phyloP scores from a whole-genome alignment of 2,113 vertebrate species.

The Xerus inauris region DNA sequence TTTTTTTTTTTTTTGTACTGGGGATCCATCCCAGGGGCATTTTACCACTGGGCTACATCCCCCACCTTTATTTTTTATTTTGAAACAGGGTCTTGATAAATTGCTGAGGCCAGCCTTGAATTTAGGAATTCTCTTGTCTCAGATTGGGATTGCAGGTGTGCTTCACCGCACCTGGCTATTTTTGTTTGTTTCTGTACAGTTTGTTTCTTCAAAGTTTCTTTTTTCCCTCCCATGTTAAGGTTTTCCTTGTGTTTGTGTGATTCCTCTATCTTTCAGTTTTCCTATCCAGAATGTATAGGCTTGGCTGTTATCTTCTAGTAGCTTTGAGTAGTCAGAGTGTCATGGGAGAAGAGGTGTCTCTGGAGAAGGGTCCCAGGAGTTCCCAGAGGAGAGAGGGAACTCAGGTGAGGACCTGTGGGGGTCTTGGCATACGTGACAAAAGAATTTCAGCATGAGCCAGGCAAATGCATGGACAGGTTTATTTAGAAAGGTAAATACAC shows the following conservation, averaged over 20 bases:
- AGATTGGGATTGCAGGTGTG: background rate
- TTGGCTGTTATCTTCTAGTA: background rate
- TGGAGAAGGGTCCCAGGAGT: no score
- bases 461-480: no score
- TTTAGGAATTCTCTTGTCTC: background rate
- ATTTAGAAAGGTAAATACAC: no score
- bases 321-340: background rate
- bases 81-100: background rate
- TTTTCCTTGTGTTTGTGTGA: background rate
- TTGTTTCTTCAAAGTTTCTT: background rate
- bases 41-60: no score
- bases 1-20: background rate
- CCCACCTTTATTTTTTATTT: background rate
- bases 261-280: background rate
- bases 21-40: background rate
- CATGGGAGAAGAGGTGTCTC: no score
- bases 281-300: background rate
- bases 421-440: no score
- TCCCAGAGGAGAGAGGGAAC: no score
- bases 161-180: background rate
- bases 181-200: background rate
- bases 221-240: background rate
- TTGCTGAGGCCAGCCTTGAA: background rate
- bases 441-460: no score
- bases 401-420: no score